Evolutionary conservation across 2,888 invertebrate genomes (phyloP).

Genomic region (Agriopis aurantiaria): DNA sequence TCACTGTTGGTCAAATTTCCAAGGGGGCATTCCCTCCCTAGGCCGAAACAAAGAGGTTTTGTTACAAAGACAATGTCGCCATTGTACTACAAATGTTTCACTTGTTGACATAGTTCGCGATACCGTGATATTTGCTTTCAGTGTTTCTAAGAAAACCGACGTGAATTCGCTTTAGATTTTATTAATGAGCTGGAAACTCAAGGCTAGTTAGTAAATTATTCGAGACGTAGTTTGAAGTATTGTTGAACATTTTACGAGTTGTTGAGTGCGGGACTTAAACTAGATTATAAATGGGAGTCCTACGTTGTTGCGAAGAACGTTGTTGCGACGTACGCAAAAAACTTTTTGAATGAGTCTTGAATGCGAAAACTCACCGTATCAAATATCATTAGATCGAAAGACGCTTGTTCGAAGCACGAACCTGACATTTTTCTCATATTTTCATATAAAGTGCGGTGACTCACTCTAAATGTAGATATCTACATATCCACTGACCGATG

Average conservation of each 20-base stretch:
- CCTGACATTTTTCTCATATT: too few relatives aligned
- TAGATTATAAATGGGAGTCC: background rate
- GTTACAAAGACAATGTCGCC: constrained; percentile 34
- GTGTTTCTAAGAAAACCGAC: constrained; percentile 26
- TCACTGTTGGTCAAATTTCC: constrained; percentile 34
- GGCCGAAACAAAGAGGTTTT: constrained; percentile 35
- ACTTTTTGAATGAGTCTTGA: too few relatives aligned
- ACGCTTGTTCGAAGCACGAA: too few relatives aligned
- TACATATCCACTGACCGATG: too few relatives aligned
- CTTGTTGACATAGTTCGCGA: constrained; percentile 36
- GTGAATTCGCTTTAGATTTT: constrained; percentile 16
- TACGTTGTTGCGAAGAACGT: too few relatives aligned
- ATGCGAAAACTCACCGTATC: too few relatives aligned
- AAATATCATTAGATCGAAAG: too few relatives aligned
- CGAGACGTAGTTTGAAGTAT: constrained; percentile 6
- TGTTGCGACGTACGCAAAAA: too few relatives aligned
- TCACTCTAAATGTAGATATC: too few relatives aligned
- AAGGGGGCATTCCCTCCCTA: constrained; percentile 25
- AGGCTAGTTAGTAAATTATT: constrained; percentile 9
- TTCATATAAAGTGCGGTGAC: too few relatives aligned
- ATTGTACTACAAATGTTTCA: constrained; percentile 36
- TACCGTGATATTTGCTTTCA: constrained; percentile 31
- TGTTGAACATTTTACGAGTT: constrained; percentile 8
- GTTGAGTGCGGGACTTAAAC: constrained; percentile 1
- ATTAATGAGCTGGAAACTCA: constrained; percentile 24